These are phyloP conservation scores for Gymnopithys bicolor DNA, from an alignment of 2,797 vertebrate species.

Conservation along the genomic window DNA sequence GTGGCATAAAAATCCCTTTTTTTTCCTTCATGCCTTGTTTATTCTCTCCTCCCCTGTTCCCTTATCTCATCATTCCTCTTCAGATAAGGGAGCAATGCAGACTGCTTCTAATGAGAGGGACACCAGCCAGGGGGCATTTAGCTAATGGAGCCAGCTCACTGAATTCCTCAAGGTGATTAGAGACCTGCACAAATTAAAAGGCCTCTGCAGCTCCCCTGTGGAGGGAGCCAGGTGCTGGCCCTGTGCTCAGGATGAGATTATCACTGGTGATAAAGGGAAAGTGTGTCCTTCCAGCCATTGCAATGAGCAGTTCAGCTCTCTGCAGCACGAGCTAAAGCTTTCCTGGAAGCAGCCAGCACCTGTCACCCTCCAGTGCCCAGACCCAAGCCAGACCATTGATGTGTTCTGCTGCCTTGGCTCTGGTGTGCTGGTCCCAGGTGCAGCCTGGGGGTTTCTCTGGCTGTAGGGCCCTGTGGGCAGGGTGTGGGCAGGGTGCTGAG, in stretches of 20 bases:
- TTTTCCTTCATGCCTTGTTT: constrained; percentile 15
- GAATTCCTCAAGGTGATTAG: constrained; percentile 40
- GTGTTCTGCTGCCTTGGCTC: not conserved
- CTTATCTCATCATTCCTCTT: constrained; percentile 31
- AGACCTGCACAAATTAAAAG: not conserved
- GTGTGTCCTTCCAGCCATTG: not conserved
- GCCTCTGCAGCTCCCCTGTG: not conserved
- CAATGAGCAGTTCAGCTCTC: not conserved
- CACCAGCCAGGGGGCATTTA: constrained; percentile 24
- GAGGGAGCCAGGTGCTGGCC: not conserved
- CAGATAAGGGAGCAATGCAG: constrained; percentile 51
- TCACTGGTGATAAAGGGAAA: not conserved
- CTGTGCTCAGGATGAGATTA: no score
- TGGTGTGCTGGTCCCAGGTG: rapidly evolving
- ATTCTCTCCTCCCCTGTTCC: not conserved
- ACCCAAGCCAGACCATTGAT: not conserved
- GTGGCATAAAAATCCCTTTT: not conserved
- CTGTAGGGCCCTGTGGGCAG: not conserved
- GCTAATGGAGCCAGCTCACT: not conserved
- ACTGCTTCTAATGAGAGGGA: not conserved
- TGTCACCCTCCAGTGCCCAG: not conserved
- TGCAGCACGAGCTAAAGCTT: not conserved
- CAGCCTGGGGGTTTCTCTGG: not conserved
- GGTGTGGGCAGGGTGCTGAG: not conserved
- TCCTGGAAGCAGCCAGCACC: not conserved